Conservation (phyloP, 2,113 vertebrate genomes). For the Misgurnus anguillicaudatus region DNA sequence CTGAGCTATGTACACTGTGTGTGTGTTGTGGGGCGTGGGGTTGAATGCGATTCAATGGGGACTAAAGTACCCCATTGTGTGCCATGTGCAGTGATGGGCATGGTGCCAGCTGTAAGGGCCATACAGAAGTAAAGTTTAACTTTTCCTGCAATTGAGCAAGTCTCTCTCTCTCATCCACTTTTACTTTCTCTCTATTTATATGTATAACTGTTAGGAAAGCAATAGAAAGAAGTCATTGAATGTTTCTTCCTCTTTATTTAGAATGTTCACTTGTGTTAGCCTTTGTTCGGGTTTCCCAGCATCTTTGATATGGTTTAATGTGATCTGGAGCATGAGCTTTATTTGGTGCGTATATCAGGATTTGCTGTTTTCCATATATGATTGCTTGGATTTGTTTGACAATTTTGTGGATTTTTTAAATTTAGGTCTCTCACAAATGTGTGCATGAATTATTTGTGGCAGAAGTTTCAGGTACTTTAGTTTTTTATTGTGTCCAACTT, state of each 20-base stretch:
- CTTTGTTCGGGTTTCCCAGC: not conserved
- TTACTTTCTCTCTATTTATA: not conserved
- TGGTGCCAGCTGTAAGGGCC: slow-evolving; percentile 39
- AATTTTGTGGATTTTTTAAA: too few species aligned
- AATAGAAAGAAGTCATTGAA: not conserved
- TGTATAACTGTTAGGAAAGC: slow-evolving; percentile 18
- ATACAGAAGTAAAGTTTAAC: slow-evolving; percentile 35
- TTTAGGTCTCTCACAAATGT: too few species aligned
- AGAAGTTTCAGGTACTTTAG: too few species aligned
- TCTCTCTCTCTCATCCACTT: slow-evolving; percentile 5
- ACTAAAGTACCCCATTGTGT: slow-evolving; percentile 53
- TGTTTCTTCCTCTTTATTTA: slow-evolving; percentile 23
- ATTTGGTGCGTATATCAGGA: not conserved
- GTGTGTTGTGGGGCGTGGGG: not conserved
- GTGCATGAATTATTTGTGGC: too few species aligned
- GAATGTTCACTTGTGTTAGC: slow-evolving; percentile 32
- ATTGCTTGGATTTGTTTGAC: too few species aligned
- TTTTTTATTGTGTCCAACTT: too few species aligned
- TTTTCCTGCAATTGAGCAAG: slow-evolving; percentile 53
- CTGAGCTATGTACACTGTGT: not conserved
- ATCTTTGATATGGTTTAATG: slow-evolving; percentile 11
- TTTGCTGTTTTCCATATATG: too few species aligned
- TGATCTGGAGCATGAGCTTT: not conserved
- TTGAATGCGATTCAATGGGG: not conserved
- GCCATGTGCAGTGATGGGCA: slow-evolving; percentile 47